phyloP scores from a whole-genome alignment of 1,140 invertebrate genomes.

The Cotesia typhae region DNA sequence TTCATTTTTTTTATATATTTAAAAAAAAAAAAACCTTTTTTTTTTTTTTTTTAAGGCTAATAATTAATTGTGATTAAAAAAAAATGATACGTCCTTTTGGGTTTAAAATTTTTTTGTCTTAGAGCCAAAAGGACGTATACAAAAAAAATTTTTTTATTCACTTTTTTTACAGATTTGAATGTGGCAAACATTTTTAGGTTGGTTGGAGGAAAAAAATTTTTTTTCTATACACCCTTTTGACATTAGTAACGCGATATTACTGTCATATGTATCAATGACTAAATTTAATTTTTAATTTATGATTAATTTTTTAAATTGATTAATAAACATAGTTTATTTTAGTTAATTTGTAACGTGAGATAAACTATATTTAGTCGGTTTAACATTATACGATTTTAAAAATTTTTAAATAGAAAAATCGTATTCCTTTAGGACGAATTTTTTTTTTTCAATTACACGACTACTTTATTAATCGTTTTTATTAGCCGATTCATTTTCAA shows the following conservation, averaged over 20 bases:
- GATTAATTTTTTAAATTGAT: not conserved
- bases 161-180: too few relatives aligned
- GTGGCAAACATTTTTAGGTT: too few relatives aligned
- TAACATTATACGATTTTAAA: constrained; percentile 43
- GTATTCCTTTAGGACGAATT: constrained; percentile 8
- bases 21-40: too few relatives aligned
- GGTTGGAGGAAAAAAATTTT: too few relatives aligned
- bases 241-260: not conserved
- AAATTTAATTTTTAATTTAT: not conserved
- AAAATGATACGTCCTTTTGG: too few relatives aligned
- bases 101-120: too few relatives aligned
- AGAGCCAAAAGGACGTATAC: too few relatives aligned
- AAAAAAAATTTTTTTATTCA: too few relatives aligned
- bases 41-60: too few relatives aligned
- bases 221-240: too few relatives aligned
- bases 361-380: constrained; percentile 56
- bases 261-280: not conserved
- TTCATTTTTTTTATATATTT: too few relatives aligned
- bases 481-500: not conserved
- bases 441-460: constrained; percentile 46
- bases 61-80: too few relatives aligned
- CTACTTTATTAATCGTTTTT: constrained; percentile 26
- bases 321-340: constrained; percentile 16
- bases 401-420: not conserved
- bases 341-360: constrained; percentile 52